Conservation (phyloP, 1,140 invertebrate genomes). For the Drosophila pseudoananassae region DNA sequence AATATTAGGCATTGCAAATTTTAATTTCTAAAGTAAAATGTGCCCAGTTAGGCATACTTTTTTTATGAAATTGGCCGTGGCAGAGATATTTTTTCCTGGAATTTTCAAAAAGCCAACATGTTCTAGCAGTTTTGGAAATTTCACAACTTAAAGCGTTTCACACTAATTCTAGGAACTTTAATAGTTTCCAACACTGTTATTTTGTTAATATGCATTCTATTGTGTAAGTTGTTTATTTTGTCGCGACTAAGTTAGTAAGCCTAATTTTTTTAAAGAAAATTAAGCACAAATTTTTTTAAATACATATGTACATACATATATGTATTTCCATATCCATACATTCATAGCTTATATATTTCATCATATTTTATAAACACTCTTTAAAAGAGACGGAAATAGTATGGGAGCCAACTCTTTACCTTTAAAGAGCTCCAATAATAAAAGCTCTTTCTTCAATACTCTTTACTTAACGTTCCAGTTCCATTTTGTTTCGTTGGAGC, state of each 20-base stretch:
- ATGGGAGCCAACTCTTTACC: not conserved
- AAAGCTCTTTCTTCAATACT: not conserved
- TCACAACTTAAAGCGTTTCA: not conserved
- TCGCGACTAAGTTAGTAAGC: no score
- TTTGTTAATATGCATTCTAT: no score
- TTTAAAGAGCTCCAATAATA: not conserved
- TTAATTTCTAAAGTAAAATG: no score
- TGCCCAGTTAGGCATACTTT: no score
- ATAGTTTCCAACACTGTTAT: no score
- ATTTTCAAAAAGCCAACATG: not conserved
- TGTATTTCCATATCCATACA: not conserved
- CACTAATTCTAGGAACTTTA: no score
- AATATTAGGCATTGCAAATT: no score
- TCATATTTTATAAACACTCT: not conserved
- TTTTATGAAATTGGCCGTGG: no score
- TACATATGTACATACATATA: not conserved
- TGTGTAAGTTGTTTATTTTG: no score
- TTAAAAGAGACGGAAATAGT: not conserved
- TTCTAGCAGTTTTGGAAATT: not conserved
- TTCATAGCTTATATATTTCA: not conserved
- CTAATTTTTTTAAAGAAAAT: no score
- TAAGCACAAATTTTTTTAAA: no score
- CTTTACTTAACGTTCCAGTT: conserved; percentile 24
- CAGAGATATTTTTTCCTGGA: not conserved
- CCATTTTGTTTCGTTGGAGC: conserved; percentile 21